Evolutionary conservation across 2,888 invertebrate genomes (phyloP), one percentile per base, ranked within the genome.

Genomic region (Hypsopygia costalis): DNA sequence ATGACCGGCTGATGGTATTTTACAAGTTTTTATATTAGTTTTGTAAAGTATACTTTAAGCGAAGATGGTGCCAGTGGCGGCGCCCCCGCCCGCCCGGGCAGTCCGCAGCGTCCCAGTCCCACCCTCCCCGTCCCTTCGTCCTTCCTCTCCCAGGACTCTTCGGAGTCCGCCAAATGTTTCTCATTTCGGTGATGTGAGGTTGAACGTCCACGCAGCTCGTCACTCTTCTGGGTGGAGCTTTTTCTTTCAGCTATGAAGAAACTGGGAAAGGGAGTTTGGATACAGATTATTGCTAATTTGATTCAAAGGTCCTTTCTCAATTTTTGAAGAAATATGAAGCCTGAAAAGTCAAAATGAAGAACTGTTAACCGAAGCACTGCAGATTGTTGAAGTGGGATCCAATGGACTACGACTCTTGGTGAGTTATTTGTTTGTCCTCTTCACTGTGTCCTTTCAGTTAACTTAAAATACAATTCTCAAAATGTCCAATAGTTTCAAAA

Each of bases 11-110:
- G 86, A 87, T 87, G 81, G 81, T 79, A 81, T 83, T 82, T 86
- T 87, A 88, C 86, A 87, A 86, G 82, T 82, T 86, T 88, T 88
- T 85, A 86, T 86, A 86, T 83, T 87, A 86, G 85, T 85, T 86
- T 83, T 78, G 79, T 82, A 85, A 80, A 78, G 75, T 79, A 78
- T 82, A 83, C 75, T 79, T 79, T 87, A 87, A 87, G 86, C 77
- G 77, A 82, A 86, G 81, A 71, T 77, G 74, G 68, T 60, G 63
- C 60, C 3, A 55, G 68, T 61, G 68, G 60, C 59, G 56, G 51
- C 56, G 51, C 58, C 59, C 58, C n/a, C n/a, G n/a, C n/a, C n/a
- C n/a, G n/a, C n/a, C n/a, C n/a, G 54, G 69, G 68, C 58, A 70
- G 75, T 68, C 76, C 80, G 82, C 86, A 81, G 85, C 80, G 49